Percentiles rank a stretch among this genome's conserved stretches.
These are phyloP conservation scores for Loxodonta africana DNA, from an alignment of 2,113 vertebrate genomes.

Conservation along the genomic window DNA sequence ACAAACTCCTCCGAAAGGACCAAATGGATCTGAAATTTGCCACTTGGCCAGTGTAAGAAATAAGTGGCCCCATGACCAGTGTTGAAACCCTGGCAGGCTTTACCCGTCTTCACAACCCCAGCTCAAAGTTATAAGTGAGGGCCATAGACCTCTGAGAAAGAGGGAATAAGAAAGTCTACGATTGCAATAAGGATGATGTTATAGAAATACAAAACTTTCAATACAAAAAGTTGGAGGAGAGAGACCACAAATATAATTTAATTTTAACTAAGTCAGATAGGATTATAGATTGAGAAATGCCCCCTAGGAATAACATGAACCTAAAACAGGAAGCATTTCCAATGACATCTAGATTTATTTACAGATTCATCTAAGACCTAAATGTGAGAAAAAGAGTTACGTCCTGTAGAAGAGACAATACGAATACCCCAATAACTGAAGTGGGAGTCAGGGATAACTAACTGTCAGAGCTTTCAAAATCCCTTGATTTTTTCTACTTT, in stretches of 20 bases:
- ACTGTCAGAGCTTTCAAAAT: background rate
- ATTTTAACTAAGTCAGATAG: background rate
- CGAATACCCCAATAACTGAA: background rate
- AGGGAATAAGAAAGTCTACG: background rate
- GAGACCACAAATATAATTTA: background rate
- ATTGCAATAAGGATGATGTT: background rate
- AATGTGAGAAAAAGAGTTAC: background rate
- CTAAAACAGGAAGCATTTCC: background rate
- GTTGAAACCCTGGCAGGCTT: background rate
- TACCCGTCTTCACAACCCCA: background rate
- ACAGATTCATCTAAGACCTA: background rate
- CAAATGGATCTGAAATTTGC: background rate
- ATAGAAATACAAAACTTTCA: background rate
- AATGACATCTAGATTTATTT: background rate
- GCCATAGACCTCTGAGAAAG: background rate
- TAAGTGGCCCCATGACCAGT: background rate
- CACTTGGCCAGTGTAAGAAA: background rate
- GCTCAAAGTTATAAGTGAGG: conserved; percentile 34
- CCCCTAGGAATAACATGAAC: background rate
- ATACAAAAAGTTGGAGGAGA: background rate
- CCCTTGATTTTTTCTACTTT: background rate
- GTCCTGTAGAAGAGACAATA: background rate
- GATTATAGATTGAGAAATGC: background rate
- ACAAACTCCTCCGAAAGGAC: background rate
- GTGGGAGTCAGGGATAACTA: background rate